Base-by-base conservation (phyloP, 1,140 invertebrate species). In the Heliothis subflexa region DNA sequence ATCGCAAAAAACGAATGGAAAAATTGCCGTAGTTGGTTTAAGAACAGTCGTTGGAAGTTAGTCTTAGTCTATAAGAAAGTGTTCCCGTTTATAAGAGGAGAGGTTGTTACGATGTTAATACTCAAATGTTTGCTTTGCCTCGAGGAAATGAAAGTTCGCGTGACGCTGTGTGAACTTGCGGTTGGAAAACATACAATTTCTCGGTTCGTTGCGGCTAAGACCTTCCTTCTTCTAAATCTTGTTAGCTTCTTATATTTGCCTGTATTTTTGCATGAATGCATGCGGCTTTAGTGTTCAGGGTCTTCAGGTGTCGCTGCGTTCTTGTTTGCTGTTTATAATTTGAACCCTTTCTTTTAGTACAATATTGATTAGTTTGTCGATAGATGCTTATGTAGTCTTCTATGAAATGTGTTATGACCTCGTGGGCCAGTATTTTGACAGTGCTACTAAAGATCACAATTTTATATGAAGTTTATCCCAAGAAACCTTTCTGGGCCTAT, bases 71-170 rank as follows among this genome's bases (percentile, higher is more conserved):
- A 21, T 68, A 49, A 50, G 57, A 14, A 61, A 61, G n/a, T 13
- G 13, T 11, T 14, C 57, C 18, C 25, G 57, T 33, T 61, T 61
- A 33, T 61, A 33, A 49, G 64, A 7, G 21, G 50, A 33, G 61
- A 47, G 45, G 11, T n/a, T 49, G 7, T 25, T 49, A 49, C 25
- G 45, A 49, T 49, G 28, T 68, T 68, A 49, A 68, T 13, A 49
- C 45, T 21, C 16, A 50, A 68, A 49, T 25, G 45, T 50, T 49
- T 47, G 11, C 28, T 16, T 13, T n/a, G 64, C 33, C 45, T 68
- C 21, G 16, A 68, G 64, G 64, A 68, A 68, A 68, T 49, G 64
- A 68, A 68, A 68, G 64, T 68, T 68, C 10, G 25, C 14, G 61
- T 64, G 64, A 68, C 16, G 45, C 45, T 4, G 33, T 33, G 64